These are phyloP conservation scores for Lochmaea capreae DNA, from an alignment of 2,888 invertebrate genomes.

Conservation along the genomic window DNA sequence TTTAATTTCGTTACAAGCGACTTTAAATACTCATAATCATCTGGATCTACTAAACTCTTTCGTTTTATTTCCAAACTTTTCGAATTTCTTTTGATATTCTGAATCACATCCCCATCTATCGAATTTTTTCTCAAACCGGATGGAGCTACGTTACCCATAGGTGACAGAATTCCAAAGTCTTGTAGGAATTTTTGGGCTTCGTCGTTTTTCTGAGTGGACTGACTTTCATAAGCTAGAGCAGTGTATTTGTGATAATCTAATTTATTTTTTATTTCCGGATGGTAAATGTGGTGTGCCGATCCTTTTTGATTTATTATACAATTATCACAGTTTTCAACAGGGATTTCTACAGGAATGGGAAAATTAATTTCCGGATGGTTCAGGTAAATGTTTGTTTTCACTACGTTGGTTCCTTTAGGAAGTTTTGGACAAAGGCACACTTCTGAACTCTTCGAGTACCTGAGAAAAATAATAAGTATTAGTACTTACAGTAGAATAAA, in stretches of 20 bases:
- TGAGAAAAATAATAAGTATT: constrained; percentile 25
- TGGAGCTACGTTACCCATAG: constrained; percentile 63
- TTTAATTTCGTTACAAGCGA: constrained; percentile 64
- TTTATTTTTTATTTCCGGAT: constrained; percentile 54
- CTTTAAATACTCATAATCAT: constrained; percentile 63
- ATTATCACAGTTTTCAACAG: constrained; percentile 50
- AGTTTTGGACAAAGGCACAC: constrained; percentile 50
- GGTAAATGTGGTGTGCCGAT: constrained; percentile 46
- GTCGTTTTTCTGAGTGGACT: constrained; percentile 47
- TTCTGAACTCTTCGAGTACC: constrained; percentile 35
- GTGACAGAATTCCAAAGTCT: constrained; percentile 61
- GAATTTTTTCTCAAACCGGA: constrained; percentile 53
- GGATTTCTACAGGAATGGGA: constrained; percentile 56
- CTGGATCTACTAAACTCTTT: constrained; percentile 52
- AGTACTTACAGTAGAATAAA: constrained; percentile 15
- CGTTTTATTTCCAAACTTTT: constrained; percentile 56
- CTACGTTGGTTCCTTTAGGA: constrained; percentile 43
- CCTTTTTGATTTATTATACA: constrained; percentile 48
- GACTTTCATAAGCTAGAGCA: constrained; percentile 56
- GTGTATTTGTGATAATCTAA: constrained; percentile 59
- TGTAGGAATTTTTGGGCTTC: constrained; percentile 61
- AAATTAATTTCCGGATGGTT: constrained; percentile 64
- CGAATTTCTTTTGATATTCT: constrained; percentile 57
- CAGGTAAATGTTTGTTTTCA: constrained; percentile 57
- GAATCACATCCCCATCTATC: constrained; percentile 53